Evolutionary conservation across 2,797 vertebrate species (phyloP).

Genomic region (Miichthys miiuy): DNA sequence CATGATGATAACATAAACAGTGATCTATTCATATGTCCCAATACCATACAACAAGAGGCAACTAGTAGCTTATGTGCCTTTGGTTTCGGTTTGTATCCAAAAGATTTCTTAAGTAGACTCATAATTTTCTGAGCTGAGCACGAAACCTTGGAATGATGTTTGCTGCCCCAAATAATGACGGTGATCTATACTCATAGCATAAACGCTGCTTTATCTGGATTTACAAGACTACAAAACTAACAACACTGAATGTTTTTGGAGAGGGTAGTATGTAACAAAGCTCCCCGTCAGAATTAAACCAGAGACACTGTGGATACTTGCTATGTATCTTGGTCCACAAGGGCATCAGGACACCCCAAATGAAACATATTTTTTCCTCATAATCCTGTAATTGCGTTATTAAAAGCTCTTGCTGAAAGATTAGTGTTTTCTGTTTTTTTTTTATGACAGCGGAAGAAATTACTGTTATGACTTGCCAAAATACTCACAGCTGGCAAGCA

Average conservation of each 20-base stretch:
- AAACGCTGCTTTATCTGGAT: conserved; percentile 38
- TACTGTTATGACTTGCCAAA: conserved; percentile 44
- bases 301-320: background rate
- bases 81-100: conserved; percentile 29
- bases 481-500: conserved; percentile 30
- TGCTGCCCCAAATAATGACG: conserved; percentile 44
- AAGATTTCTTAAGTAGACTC: conserved; percentile 17
- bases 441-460: conserved; percentile 31
- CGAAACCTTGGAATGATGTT: conserved; percentile 37
- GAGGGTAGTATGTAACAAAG: conserved; percentile 8
- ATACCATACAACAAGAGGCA: background rate
- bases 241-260: background rate
- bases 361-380: background rate
- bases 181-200: conserved; percentile 37
- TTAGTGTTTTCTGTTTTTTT: conserved; percentile 23
- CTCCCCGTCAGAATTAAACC: background rate
- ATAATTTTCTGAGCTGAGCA: background rate
- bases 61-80: conserved; percentile 15
- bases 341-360: background rate
- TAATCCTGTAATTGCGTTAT: conserved; percentile 8
- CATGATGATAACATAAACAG: conserved; percentile 5
- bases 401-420: conserved; percentile 34
- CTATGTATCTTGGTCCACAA: background rate
- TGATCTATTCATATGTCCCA: background rate
- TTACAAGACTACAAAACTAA: conserved; percentile 28